These are phyloP conservation scores for Myiotriccus ornatus DNA, from an alignment of 2,797 vertebrate species.

Conservation along the genomic window DNA sequence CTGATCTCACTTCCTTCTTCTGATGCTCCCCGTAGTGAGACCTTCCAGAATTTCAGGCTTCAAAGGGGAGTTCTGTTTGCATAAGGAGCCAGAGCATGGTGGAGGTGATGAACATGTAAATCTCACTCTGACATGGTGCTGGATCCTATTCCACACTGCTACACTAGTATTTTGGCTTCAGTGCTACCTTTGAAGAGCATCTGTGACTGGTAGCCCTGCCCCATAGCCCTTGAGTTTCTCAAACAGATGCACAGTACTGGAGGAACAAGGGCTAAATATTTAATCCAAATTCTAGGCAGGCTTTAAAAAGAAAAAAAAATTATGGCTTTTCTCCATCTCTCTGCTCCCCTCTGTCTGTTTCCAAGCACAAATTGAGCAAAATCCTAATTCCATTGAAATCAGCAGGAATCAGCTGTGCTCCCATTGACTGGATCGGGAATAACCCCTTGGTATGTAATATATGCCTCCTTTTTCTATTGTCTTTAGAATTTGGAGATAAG, in stretches of 20 bases:
- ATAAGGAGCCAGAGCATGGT: not conserved
- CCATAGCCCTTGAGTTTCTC: not conserved
- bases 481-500: not conserved
- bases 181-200: not conserved
- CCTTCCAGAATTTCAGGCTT: not conserved
- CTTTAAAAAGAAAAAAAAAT: not conserved
- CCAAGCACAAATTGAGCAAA: not conserved
- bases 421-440: not conserved
- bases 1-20: not conserved
- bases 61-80: not conserved
- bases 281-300: not conserved
- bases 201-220: not conserved
- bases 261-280: not conserved
- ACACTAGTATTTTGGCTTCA: not conserved
- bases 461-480: not conserved
- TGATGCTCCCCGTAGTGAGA: not conserved
- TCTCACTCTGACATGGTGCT: not conserved
- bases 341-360: not conserved
- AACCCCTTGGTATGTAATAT: not conserved
- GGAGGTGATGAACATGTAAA: not conserved
- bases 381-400: not conserved
- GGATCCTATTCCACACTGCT: not conserved
- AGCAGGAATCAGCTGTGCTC: not conserved
- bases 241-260: not conserved
- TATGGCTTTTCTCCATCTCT: not conserved